A percentile compares a stretch with the other conserved stretches of the same genome.
These are phyloP conservation scores for Bombus ignitus DNA, from an alignment of 1,140 invertebrate species.

Conservation along the genomic window DNA sequence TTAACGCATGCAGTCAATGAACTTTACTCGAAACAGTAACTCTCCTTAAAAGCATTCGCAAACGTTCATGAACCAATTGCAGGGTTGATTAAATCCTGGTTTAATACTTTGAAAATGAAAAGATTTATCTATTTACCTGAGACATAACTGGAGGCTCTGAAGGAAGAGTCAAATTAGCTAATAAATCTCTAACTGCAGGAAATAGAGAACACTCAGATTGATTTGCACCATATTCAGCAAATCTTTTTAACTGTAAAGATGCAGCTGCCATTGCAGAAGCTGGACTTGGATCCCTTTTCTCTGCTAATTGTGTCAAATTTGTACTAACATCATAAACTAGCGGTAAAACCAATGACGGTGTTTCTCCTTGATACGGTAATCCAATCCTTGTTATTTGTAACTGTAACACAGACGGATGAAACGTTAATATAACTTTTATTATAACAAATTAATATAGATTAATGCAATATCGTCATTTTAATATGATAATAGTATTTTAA, in stretches of 20 bases:
- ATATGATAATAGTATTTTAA: neutral
- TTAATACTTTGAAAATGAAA: neutral
- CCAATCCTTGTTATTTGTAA: conserved; percentile 92
- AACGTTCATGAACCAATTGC: neutral
- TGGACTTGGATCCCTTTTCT: conserved; percentile 87
- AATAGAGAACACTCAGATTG: conserved; percentile 93
- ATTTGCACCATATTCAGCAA: conserved; percentile 87
- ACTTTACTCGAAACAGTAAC: neutral
- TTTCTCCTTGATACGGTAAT: conserved; percentile 86
- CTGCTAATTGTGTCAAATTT: conserved; percentile 93
- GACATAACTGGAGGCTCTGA: conserved; percentile 85
- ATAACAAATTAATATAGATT: neutral
- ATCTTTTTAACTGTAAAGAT: conserved; percentile 87
- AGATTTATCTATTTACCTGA: conserved; percentile 72
- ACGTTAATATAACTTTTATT: neutral
- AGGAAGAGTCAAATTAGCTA: conserved; percentile 90
- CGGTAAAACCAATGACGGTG: conserved; percentile 92
- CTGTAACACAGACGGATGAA: conserved; percentile 80
- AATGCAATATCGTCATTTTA: neutral
- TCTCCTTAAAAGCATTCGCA: neutral
- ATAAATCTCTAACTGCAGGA: conserved; percentile 92
- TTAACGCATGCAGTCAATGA: neutral
- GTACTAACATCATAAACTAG: conserved; percentile 93
- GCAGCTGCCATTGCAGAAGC: conserved; percentile 86
- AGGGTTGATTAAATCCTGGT: neutral